These are phyloP conservation scores for Chiroxiphia lanceolata DNA, from an alignment of 2,797 vertebrate species.

Conservation along the genomic window DNA sequence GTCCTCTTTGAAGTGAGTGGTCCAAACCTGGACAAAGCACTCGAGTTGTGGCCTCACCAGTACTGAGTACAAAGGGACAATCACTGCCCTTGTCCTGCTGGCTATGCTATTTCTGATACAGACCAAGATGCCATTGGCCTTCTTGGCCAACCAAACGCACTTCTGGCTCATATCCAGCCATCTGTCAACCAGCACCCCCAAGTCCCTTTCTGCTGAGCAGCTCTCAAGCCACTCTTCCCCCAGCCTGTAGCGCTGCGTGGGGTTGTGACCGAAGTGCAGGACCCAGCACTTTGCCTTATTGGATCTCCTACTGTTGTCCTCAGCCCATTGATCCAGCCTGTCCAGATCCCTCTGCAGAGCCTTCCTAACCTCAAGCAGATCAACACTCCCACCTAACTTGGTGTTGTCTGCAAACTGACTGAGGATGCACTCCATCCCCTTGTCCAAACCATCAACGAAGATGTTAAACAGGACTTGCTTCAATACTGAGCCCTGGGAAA, in stretches of 20 bases:
- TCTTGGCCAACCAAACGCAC: background rate
- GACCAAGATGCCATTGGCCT: background rate
- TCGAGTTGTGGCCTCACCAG: background rate
- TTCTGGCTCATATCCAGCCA: background rate
- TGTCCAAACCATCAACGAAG: background rate
- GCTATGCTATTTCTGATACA: background rate
- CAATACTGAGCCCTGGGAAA: no score
- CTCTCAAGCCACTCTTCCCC: background rate
- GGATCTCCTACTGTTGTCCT: background rate
- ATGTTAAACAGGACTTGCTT: background rate
- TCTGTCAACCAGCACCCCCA: background rate
- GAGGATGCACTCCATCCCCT: background rate
- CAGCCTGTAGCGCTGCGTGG: background rate
- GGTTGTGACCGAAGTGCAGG: background rate
- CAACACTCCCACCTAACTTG: background rate
- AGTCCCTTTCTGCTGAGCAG: background rate
- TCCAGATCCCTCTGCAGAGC: background rate
- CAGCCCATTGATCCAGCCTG: background rate
- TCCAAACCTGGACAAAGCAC: no score
- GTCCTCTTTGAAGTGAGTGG: background rate
- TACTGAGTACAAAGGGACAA: no score
- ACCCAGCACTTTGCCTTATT: fast-evolving
- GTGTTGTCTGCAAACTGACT: background rate
- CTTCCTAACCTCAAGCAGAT: background rate
- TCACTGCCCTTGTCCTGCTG: background rate